phyloP scores from a whole-genome alignment of 2,888 invertebrate genomes.

The Smittia sp. region DNA sequence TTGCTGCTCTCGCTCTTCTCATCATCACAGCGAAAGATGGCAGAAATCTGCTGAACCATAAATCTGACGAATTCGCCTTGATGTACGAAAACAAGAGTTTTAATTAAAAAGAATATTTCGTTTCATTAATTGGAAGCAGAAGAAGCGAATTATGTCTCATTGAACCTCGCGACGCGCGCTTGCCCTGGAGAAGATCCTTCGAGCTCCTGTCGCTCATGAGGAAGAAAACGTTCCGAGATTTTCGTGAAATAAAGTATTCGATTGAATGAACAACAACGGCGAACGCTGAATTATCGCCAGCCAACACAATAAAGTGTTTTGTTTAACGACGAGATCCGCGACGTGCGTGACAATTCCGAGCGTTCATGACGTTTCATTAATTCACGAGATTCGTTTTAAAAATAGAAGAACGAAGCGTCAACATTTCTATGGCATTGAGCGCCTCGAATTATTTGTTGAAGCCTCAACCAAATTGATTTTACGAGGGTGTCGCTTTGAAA shows the following conservation, averaged over 20 bases:
- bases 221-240: not conserved
- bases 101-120: slow-evolving; percentile 31
- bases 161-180: slow-evolving; percentile 16
- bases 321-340: not conserved
- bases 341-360: slow-evolving; percentile 49
- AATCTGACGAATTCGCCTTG: slow-evolving; percentile 22
- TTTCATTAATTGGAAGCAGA: slow-evolving; percentile 30
- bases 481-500: not conserved
- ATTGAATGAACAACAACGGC: not conserved
- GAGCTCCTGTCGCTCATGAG: not conserved
- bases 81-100: slow-evolving; percentile 17
- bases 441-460: not conserved
- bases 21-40: not conserved
- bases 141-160: slow-evolving; percentile 15
- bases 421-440: not conserved
- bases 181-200: not conserved
- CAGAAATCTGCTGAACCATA: slow-evolving; percentile 34
- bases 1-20: not conserved
- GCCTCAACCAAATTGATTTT: not conserved
- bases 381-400: slow-evolving; percentile 47
- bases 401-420: not conserved
- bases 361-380: slow-evolving; percentile 51
- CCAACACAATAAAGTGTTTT: not conserved
- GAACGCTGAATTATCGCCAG: not conserved
- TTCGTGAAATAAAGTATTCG: not conserved